Evolutionary conservation across 1,140 invertebrate genomes (phyloP), one percentile per base, ranked within the genome.

Genomic region (Pomacea maculata): DNA sequence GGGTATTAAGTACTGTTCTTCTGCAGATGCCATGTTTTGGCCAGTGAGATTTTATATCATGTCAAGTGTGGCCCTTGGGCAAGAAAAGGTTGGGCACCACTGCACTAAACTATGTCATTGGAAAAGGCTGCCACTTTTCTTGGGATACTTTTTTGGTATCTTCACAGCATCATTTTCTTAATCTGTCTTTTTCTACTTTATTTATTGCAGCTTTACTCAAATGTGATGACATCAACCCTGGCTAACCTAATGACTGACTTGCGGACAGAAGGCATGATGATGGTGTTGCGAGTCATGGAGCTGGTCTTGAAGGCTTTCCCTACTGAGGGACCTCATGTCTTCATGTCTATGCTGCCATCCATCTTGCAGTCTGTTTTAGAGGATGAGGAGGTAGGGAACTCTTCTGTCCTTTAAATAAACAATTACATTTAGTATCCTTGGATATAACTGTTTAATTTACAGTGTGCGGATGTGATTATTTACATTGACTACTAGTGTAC

Each of bases 161-260:
- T 25, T 34, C 21, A 45, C 17, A 12, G 63, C 6, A 25, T 67
- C 25, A 14, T 45, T 54, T 8, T 74, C 21, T 34, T 15, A 52
- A 52, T 11, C 2, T 74, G 8, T 74, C 52, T n/a, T 74, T 74
- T 1, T 74, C 21, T 29, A 0, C 1, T 52, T 14, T 74, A 29
- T 80, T 65, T 57, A 45, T 84, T 85, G 80, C 87, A 89, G 89
- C 90, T 87, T 73, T 93, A 94, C 83, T 95, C 95, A 1, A 91
- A 91, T 14, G 91, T 93, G 75, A 93, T 97, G 84, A 93, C 96
- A 63, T 91, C 93, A 7, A 92, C 94, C 19, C 93, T 96, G 78
- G 93, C 93, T 82, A 93, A 93, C 64, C 91, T 97, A 87, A 90
- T 97, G 73, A 93, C 93, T 70, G 96, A 98, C 91, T 93, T 97